Evolutionary conservation across 1,140 invertebrate species (phyloP), one percentile per base, ranked within the genome.

Genomic region (Teleopsis dalmanni): DNA sequence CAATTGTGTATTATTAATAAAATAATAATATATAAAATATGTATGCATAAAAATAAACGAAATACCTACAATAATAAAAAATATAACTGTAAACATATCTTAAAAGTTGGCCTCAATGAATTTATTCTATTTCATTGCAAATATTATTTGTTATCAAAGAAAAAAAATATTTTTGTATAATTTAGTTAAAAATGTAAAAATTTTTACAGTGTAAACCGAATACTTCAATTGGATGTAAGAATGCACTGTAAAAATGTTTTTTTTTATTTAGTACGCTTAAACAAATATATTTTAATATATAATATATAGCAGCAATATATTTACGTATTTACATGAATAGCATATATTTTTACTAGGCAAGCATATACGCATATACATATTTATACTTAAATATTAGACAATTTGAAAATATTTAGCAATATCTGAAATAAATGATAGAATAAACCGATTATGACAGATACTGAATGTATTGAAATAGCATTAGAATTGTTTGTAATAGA

Each of bases 261-360:
- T n/a, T n/a, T n/a, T n/a, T n/a, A 16, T 42, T 42, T 0, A 42
- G 14, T 42, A 42, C 29, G 23, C n/a, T 42, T 26, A 42, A 27
- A 31, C 14, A 43, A 25, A 41, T 41, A 43, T 43, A 43, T 43
- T 43, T 43, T 43, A 29, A 31, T 19, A 43, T 29, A 43, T 19
- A 31, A 19, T 10, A 11, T 2, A 13, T 43, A 43, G 26, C 26
- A 29, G 26, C 27, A 10, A 23, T 27, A 27, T 41, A 26, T 14
- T 19, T 16, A 13, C 5, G 11, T 16, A 34, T 11, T n/a, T 11
- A 34, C 33, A 34, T 34, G 18, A 34, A 16, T 13, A 34, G 13
- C 11, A 34, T 34, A 34, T 16, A 34, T 13, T 14, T 16, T 14
- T 13, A 34, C 11, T 4, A n/a, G 5, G 5, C 33, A 13, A 14